A percentile compares a stretch with the other conserved stretches of the same genome.
phyloP scores from a whole-genome alignment of 1,140 invertebrate genomes.

The Platyscapa corneri region DNA sequence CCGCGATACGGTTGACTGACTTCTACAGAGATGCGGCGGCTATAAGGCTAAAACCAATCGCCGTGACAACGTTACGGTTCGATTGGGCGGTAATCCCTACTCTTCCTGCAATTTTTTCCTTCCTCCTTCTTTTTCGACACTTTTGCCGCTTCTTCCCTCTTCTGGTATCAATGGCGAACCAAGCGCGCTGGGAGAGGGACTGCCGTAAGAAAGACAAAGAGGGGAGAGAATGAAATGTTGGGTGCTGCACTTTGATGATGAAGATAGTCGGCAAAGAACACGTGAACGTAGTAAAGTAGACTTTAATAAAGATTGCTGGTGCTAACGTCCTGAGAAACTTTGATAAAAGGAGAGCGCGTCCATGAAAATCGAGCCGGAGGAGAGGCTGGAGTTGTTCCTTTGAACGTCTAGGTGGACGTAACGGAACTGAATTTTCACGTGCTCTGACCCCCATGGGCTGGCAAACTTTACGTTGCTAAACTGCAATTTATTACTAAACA shows the following conservation, averaged over 20 bases:
- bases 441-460: too few species aligned
- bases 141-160: not conserved
- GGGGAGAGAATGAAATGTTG: not conserved
- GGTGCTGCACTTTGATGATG: conserved; percentile 4
- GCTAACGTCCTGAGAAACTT: conserved; percentile 1
- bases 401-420: not conserved
- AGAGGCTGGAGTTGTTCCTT: not conserved
- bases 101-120: conserved; percentile 21
- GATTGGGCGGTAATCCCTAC: conserved; percentile 59
- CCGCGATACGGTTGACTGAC: conserved; percentile 33
- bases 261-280: conserved; percentile 18
- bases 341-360: conserved; percentile 27
- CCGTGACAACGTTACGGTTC: conserved; percentile 64
- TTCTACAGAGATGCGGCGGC: conserved; percentile 50
- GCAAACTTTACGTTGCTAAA: too few species aligned
- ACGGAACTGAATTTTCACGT: conserved; percentile 19
- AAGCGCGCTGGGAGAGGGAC: too few species aligned
- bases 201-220: conserved; percentile 31
- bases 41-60: conserved; percentile 61
- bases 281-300: conserved; percentile 6
- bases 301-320: conserved; percentile 20
- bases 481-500: too few species aligned
- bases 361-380: not conserved
- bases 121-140: not conserved
- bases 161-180: not conserved